Base-by-base conservation (phyloP, 2,113 vertebrate species). In the Eretmochelys imbricata region DNA sequence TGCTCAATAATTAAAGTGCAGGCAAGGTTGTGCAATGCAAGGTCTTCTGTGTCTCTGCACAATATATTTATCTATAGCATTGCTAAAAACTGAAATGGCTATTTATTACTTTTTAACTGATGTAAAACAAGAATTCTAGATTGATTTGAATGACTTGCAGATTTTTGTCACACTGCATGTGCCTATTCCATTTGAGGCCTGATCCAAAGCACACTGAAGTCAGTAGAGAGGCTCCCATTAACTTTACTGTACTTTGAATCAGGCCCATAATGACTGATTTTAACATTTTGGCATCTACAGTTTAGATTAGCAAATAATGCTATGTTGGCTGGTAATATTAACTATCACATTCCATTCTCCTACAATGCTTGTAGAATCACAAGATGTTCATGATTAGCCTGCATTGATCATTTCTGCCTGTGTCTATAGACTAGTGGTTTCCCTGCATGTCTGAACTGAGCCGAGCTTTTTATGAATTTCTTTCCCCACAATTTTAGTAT, bases 1-100 rank as follows among this genome's bases (percentile, higher is more conserved):
- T 80, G 29, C 35, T 94, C 79, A 69, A 91, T 94, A 94, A 94
- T 95, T 76, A 89, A 91, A 57, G 80, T 27, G 6, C 29, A 35
- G 51, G 54, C 84, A 72, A 87, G 51, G 62, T 10, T 2, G 49
- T 78, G 76, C 51, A 91, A 55, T 65, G 38, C 24, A n/a, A n/a
- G 20, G 35, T 38, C 54, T 35, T 46, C 55, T 10, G n/a, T 29
- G 22, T 48, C 62, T 82, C 49, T 79, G 20, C n/a, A 62, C 27
- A 24, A 50, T 65, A 48, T 25, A 42, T 31, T 49, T 29, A 80
- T 14, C 55, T 49, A 69, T 27, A 84, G 31, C 35, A 29, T 19
- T 65, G 81, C 53, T 82, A 82, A 57, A 57, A 50, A 65, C 38
- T 27, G 53, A 53, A 82, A 82, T 13, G 31, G 16, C 79, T n/a